Percentiles rank a stretch among this genome's conserved stretches.
phyloP scores from a whole-genome alignment of 2,888 invertebrate genomes.

The Lasioglossum pauxillum region DNA sequence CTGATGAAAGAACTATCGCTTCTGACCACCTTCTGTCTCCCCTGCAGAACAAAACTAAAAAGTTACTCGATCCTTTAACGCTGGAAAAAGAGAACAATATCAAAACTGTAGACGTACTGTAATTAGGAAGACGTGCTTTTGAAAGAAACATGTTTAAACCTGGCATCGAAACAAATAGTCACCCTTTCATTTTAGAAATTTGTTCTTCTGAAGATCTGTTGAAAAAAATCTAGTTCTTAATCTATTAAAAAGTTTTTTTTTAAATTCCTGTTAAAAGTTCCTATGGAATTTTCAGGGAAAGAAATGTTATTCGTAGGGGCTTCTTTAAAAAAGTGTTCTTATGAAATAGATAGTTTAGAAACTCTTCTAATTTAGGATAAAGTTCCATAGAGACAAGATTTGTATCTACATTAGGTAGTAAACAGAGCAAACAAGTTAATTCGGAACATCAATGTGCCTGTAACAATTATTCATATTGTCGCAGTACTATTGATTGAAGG shows the following conservation, averaged over 20 bases:
- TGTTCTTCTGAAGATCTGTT: not conserved
- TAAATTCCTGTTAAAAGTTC: not conserved
- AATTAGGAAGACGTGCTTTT: too few species aligned
- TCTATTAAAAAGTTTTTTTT: too few species aligned
- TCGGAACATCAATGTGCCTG: too few species aligned
- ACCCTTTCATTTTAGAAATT: not conserved
- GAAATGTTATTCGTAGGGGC: not conserved
- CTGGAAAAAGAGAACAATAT: not conserved
- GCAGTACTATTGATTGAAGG: not conserved
- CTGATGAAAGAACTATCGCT: conserved; percentile 34
- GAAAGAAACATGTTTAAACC: not conserved
- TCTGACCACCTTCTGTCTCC: conserved; percentile 16
- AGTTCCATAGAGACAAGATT: not conserved
- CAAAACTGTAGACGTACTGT: too few species aligned
- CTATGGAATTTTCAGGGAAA: not conserved
- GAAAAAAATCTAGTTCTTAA: too few species aligned
- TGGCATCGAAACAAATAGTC: not conserved
- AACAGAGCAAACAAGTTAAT: not conserved
- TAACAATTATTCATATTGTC: not conserved
- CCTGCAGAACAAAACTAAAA: not conserved
- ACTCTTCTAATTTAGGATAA: not conserved
- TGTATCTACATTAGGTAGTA: not conserved
- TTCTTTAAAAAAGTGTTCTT: not conserved
- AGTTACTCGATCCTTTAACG: not conserved
- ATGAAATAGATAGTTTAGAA: not conserved